Evolutionary conservation across 2,797 vertebrate species (phyloP), one percentile per base, ranked within the genome.

Genomic region (Myioborus melanocephalus): DNA sequence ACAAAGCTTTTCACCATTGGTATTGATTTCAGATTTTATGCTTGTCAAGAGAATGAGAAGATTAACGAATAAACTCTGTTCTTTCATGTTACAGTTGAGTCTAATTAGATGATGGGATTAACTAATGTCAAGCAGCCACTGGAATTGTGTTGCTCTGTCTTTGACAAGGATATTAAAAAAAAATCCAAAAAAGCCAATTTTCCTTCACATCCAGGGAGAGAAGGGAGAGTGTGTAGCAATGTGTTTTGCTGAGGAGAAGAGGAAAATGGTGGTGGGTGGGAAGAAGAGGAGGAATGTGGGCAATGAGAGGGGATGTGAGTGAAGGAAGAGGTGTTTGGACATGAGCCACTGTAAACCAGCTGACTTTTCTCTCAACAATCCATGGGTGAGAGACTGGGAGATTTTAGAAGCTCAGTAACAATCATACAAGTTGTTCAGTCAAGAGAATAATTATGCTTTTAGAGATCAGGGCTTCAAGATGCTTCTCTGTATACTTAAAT

Each of bases 11-110:
- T 90, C 50, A 83, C 57, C 27, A 30, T 22, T 85, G 53, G 9
- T 70, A 91, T 91, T 87, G 81, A 89, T 87, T 90, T 93, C 34
- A 53, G 60, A 71, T 87, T 73, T 84, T 87, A 82, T 55, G 53
- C 53, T 71, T 87, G 49, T 71, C 75, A 43, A 52, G 49, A 64
- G 72, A 78, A 71, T 35, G 32, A 60, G 68, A 82, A 87, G 78
- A 94, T 83, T 87, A 83, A 92, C 91, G 83, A 87, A 89, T 83
- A 85, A 92, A 55, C 61, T 87, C 68, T 78, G 8, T 46, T 89
- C 26, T 87, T 82, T 79, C 61, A 50, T 76, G 41, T 94, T 83
- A 71, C 41, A 68, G 39, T 47, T 81, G 66, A 69, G 59, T 81
- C 81, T 87, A 93, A 79, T 79, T 89, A 59, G 53, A 65, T 81